A percentile compares a stretch with the other conserved stretches of the same genome.
Conservation (phyloP, 2,113 vertebrate genomes). For the Lasiurus cinereus region DNA sequence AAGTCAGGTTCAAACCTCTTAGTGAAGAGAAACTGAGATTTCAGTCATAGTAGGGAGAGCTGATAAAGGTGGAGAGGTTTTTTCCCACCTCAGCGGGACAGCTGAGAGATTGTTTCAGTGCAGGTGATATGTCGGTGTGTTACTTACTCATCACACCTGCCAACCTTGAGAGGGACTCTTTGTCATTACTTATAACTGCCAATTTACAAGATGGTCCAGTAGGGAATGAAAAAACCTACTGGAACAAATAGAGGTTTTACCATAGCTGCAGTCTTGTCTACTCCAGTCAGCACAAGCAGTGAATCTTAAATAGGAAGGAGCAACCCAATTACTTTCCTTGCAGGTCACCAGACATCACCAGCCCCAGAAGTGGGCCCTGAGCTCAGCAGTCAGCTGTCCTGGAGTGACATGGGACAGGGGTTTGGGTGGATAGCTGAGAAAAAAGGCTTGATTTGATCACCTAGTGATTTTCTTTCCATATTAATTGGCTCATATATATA, state of each 20-base stretch:
- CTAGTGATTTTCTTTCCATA: not conserved
- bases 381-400: not conserved
- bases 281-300: slow-evolving; percentile 54
- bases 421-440: slow-evolving; percentile 39
- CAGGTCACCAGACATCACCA: slow-evolving; percentile 51
- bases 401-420: not conserved
- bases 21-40: slow-evolving; percentile 57
- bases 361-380: not conserved
- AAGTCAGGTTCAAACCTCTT: slow-evolving; percentile 17
- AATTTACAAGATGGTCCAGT: slow-evolving; percentile 75
- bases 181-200: slow-evolving; percentile 81
- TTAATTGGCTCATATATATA: not conserved
- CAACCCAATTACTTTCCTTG: slow-evolving; percentile 49
- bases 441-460: slow-evolving; percentile 66
- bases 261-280: slow-evolving; percentile 59
- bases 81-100: slow-evolving; percentile 26
- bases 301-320: slow-evolving; percentile 79
- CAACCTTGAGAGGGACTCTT: slow-evolving; percentile 72
- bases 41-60: not conserved
- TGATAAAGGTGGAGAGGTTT: not conserved
- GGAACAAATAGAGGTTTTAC: slow-evolving; percentile 78
- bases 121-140: slow-evolving; percentile 49
- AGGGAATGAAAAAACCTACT: slow-evolving; percentile 64
- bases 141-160: slow-evolving; percentile 73
- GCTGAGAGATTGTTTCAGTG: slow-evolving; percentile 64